phyloP scores from a whole-genome alignment of 2,113 vertebrate genomes.

The Oryzias curvinotus region DNA sequence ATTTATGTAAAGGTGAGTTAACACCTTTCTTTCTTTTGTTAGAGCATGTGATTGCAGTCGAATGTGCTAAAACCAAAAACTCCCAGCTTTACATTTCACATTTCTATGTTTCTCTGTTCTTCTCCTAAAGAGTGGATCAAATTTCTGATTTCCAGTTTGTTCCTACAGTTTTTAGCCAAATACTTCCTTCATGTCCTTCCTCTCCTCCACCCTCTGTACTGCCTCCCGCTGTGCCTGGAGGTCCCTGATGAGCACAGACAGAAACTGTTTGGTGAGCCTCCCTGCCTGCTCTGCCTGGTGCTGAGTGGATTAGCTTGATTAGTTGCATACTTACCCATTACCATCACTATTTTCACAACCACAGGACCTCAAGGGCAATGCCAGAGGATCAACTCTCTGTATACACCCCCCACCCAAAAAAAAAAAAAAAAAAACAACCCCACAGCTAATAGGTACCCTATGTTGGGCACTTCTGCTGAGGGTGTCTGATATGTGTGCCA shows the following conservation, averaged over 20 bases:
- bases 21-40: too few species aligned
- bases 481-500: slow-evolving; percentile 43
- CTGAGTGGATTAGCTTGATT: slow-evolving; percentile 54
- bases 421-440: slow-evolving; percentile 11
- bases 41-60: too few species aligned
- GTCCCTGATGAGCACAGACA: slow-evolving; percentile 12
- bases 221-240: slow-evolving; percentile 8
- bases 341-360: slow-evolving; percentile 44
- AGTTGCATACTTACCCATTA: slow-evolving; percentile 64
- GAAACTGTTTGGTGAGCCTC: slow-evolving; percentile 42
- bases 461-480: slow-evolving; percentile 23
- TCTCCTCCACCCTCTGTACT: slow-evolving; percentile 9
- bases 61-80: background rate
- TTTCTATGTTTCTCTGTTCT: background rate
- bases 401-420: slow-evolving; percentile 9
- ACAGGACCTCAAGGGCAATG: slow-evolving; percentile 60
- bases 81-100: background rate
- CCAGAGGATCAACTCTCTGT: slow-evolving; percentile 35
- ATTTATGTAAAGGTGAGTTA: too few species aligned
- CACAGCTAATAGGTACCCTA: slow-evolving; percentile 27
- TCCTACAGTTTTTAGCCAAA: slow-evolving; percentile 19
- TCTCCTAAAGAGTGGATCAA: slow-evolving; percentile 6
- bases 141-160: slow-evolving; percentile 7
- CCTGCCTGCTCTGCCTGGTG: slow-evolving; percentile 39
- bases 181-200: slow-evolving; percentile 20